Evolutionary conservation across 2,797 vertebrate species (phyloP).

Genomic region (Dallia pectoralis): DNA sequence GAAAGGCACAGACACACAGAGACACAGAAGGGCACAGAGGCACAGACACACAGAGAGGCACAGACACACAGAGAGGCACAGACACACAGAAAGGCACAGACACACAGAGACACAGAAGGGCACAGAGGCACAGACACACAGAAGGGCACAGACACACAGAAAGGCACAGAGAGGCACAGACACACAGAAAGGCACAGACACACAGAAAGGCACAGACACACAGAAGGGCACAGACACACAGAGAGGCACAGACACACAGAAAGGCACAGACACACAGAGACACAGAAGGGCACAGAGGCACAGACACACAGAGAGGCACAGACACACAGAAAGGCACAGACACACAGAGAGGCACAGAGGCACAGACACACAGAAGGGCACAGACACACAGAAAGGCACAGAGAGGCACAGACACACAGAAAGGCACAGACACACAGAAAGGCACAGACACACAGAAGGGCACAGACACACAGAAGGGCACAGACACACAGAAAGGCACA

Average conservation of each 20-base stretch:
- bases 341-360: conserved; percentile 2
- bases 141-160: conserved; percentile 4
- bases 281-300: no score
- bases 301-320: neutral
- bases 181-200: neutral
- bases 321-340: conserved; percentile 2
- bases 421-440: neutral
- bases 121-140: no score
- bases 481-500: neutral
- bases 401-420: conserved; percentile 4
- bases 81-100: conserved; percentile 3
- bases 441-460: conserved; percentile 7
- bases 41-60: neutral
- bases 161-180: neutral
- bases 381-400: no score
- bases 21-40: neutral
- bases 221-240: no score
- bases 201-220: neutral
- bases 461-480: no score
- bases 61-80: conserved; percentile 7
- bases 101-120: neutral
- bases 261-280: conserved; percentile 4
- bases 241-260: no score
- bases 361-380: neutral
- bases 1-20: conserved; percentile 5